A percentile compares a stretch with the other conserved stretches of the same genome.
phyloP scores from a whole-genome alignment of 2,113 vertebrate species.

The Paramormyrops kingsleyae region DNA sequence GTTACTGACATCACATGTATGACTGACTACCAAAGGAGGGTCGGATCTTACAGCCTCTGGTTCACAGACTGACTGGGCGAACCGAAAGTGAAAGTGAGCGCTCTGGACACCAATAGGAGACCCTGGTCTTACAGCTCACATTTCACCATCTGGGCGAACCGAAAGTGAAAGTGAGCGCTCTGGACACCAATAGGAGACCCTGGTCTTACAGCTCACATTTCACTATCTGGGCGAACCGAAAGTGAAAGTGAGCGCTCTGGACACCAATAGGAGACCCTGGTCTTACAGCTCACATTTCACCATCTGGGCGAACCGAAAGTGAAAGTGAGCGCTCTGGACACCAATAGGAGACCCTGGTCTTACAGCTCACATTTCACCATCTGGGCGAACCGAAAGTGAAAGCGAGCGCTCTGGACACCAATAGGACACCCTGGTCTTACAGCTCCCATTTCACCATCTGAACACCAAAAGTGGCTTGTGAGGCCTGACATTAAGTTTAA shows the following conservation, averaged over 20 bases:
- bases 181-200: background rate
- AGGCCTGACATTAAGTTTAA: background rate
- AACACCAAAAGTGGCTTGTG: background rate
- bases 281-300: background rate
- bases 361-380: background rate
- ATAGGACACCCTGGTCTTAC: background rate
- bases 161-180: background rate
- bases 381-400: background rate
- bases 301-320: background rate
- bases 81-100: background rate
- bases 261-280: background rate
- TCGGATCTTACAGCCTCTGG: background rate
- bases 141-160: background rate
- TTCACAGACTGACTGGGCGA: constrained; percentile 44
- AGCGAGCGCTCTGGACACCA: background rate
- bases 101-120: background rate
- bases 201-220: background rate
- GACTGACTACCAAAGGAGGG: constrained; percentile 30
- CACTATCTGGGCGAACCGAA: background rate
- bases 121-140: background rate
- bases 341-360: background rate
- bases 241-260: background rate
- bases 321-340: background rate
- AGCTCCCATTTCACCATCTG: background rate
- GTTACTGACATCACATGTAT: constrained; percentile 50